These are phyloP conservation scores for Odontomyia ornata DNA, from an alignment of 2,888 invertebrate species.

Conservation along the genomic window DNA sequence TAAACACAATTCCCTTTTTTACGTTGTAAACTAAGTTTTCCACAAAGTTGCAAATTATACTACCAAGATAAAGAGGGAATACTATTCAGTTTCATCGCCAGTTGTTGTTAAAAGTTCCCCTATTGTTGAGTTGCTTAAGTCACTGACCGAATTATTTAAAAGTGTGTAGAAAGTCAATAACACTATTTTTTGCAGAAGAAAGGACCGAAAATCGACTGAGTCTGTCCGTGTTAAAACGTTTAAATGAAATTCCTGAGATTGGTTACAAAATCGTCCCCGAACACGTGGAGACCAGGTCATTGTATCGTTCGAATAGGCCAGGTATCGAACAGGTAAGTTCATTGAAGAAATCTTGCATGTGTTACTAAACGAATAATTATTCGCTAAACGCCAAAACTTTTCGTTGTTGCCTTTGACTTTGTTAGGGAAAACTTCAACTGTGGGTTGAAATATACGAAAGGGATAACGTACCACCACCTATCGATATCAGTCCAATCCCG, in stretches of 20 bases:
- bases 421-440: slow-evolving; percentile 86
- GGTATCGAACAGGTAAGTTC: slow-evolving; percentile 74
- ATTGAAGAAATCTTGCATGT: neutral
- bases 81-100: no score
- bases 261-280: slow-evolving; percentile 86
- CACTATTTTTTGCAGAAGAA: slow-evolving; percentile 56
- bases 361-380: no score
- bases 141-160: neutral
- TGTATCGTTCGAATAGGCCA: slow-evolving; percentile 77
- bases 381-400: no score
- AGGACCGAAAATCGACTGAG: slow-evolving; percentile 79
- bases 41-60: no score
- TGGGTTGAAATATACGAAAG: slow-evolving; percentile 89
- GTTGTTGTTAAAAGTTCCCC: neutral
- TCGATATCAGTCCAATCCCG: slow-evolving; percentile 79
- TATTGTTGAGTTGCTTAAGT: neutral
- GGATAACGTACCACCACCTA: slow-evolving; percentile 72
- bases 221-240: slow-evolving; percentile 75
- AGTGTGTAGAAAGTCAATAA: neutral
- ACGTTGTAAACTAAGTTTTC: no score
- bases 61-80: no score
- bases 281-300: slow-evolving; percentile 87
- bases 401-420: neutral
- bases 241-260: slow-evolving; percentile 80
- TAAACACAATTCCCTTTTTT: no score